These are phyloP conservation scores for Neoascia interrupta DNA, from an alignment of 2,888 invertebrate species.

Conservation along the genomic window DNA sequence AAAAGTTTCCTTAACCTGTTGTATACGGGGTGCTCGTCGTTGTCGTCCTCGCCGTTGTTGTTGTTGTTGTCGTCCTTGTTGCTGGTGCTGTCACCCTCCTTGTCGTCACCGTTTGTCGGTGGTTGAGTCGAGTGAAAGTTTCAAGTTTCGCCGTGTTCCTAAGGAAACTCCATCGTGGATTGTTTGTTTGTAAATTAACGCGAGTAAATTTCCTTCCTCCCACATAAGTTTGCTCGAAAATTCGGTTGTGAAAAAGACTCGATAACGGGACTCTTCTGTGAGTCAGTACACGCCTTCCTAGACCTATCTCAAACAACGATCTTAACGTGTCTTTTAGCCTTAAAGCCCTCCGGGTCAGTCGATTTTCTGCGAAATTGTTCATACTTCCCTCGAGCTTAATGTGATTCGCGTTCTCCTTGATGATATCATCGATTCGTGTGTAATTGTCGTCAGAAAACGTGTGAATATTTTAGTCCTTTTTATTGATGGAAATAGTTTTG, in stretches of 20 bases:
- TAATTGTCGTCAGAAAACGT: conserved; percentile 37
- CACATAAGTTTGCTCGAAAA: conserved; percentile 11
- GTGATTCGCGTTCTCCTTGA: conserved; percentile 8
- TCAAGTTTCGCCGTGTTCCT: conserved; percentile 38
- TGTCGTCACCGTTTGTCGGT: conserved; percentile 17
- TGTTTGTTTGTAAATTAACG: conserved; percentile 41
- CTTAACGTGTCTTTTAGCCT: conserved; percentile 55
- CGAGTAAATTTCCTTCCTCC: conserved; percentile 36
- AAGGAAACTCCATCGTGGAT: conserved; percentile 22
- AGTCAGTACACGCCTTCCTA: too few species aligned
- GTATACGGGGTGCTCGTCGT: conserved; percentile 49
- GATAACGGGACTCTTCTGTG: conserved; percentile 10
- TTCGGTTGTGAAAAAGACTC: conserved; percentile 24
- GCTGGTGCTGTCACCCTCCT: conserved; percentile 28
- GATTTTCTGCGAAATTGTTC: not conserved
- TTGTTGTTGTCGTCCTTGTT: conserved; percentile 45
- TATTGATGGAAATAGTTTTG: conserved; percentile 20
- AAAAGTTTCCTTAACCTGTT: conserved; percentile 64
- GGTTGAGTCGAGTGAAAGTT: conserved; percentile 31
- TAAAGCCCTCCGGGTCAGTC: not conserved
- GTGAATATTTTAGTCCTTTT: conserved; percentile 37
- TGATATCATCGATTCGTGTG: conserved; percentile 19
- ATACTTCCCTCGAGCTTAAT: too few species aligned
- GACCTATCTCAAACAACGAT: conserved; percentile 57
- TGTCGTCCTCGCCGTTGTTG: conserved; percentile 19